These are phyloP conservation scores for Anastrepha obliqua DNA, from an alignment of 1,140 invertebrate genomes.

Conservation along the genomic window DNA sequence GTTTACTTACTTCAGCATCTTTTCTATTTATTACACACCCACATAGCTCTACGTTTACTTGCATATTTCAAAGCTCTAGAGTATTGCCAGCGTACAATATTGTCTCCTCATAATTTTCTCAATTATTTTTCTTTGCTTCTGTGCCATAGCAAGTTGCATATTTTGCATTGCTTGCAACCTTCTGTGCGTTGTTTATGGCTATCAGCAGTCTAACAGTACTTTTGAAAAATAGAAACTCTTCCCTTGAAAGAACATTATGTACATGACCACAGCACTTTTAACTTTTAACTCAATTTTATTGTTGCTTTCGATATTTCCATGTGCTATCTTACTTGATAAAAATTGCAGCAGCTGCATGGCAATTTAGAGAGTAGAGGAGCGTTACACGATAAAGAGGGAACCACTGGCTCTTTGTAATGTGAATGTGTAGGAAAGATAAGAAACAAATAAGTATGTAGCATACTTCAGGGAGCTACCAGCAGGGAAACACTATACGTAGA, in stretches of 20 bases:
- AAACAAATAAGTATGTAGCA: background rate
- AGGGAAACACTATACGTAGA: no score
- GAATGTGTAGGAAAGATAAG: background rate
- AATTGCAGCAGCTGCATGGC: background rate
- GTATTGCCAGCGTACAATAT: background rate
- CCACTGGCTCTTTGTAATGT: background rate
- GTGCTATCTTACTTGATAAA: background rate
- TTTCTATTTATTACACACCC: background rate
- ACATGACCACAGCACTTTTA: conserved; percentile 18
- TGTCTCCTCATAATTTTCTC: conserved; percentile 33
- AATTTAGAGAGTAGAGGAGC: background rate
- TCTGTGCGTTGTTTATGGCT: conserved; percentile 26
- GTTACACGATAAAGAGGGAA: background rate
- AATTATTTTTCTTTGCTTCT: conserved; percentile 22
- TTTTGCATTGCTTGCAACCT: conserved; percentile 16
- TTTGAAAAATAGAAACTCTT: background rate
- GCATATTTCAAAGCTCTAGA: background rate
- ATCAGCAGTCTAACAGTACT: conserved; percentile 1
- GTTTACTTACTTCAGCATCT: background rate
- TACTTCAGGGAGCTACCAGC: background rate
- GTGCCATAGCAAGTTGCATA: conserved; percentile 1
- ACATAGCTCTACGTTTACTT: background rate
- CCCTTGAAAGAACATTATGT: background rate
- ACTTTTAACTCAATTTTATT: conserved; percentile 49
- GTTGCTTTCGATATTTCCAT: conserved; percentile 14